These are phyloP conservation scores for Dendrocincla tyrannina DNA, from an alignment of 2,797 vertebrate species.

Conservation along the genomic window DNA sequence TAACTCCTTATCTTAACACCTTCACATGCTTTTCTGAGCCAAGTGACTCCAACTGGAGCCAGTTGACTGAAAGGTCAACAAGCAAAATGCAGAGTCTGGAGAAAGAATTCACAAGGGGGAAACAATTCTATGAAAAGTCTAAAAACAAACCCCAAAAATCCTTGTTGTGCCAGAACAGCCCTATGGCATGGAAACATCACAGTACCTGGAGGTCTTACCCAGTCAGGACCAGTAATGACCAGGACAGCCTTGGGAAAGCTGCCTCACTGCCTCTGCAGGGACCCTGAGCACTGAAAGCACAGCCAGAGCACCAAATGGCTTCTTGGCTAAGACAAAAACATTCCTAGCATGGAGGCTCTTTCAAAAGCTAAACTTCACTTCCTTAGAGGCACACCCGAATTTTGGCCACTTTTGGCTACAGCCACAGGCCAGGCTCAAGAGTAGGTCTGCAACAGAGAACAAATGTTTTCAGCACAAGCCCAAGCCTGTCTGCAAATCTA, in stretches of 20 bases:
- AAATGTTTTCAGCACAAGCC: not conserved
- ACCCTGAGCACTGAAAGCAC: not conserved
- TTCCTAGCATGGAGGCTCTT: not conserved
- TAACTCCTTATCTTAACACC: not conserved
- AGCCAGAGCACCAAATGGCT: not conserved
- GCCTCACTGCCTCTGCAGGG: not conserved
- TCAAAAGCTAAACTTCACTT: not conserved
- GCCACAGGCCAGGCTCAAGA: not conserved
- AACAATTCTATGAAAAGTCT: not conserved
- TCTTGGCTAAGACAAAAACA: not conserved
- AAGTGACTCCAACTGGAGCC: not conserved
- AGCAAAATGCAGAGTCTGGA: conserved; percentile 48
- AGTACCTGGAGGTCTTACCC: not conserved
- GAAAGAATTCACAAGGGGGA: conserved; percentile 32
- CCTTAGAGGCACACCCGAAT: not conserved
- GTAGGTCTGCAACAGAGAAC: not conserved
- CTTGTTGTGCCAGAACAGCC: not conserved
- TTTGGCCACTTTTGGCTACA: not conserved
- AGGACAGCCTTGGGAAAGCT: not conserved
- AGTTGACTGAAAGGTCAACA: conserved; percentile 42
- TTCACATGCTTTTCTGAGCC: not conserved
- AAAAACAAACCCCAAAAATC: not conserved
- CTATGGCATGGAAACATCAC: not conserved
- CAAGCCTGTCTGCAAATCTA: not conserved
- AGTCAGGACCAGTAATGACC: not conserved